Evolutionary conservation across 2,797 vertebrate genomes (phyloP).

Genomic region (Helostoma temminkii): DNA sequence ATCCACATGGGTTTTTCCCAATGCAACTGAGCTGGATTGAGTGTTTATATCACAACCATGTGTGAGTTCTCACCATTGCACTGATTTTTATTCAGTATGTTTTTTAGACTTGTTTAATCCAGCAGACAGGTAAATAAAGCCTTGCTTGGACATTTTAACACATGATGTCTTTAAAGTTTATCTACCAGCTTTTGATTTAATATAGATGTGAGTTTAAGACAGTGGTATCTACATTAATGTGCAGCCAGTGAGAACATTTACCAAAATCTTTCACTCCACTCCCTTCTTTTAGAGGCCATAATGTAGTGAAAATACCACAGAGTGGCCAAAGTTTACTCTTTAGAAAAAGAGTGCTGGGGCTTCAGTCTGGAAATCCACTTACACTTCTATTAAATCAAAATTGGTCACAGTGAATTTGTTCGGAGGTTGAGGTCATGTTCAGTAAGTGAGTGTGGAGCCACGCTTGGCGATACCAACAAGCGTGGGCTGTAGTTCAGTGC

Average conservation of each 20-base stretch:
- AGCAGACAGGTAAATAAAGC: not conserved
- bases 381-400: not conserved
- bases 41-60: slow-evolving; percentile 40
- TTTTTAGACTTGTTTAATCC: not conserved
- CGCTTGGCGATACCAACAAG: not conserved
- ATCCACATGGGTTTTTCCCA: slow-evolving; percentile 16
- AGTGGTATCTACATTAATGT: not conserved
- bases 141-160: not conserved
- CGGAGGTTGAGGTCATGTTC: not conserved
- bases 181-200: not conserved
- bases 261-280: not conserved
- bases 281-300: slow-evolving; percentile 1
- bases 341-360: not conserved
- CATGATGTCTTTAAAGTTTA: not conserved
- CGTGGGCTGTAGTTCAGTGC: not conserved
- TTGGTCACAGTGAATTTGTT: slow-evolving; percentile 7
- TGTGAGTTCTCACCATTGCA: slow-evolving; percentile 13
- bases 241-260: not conserved
- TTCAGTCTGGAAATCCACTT: slow-evolving; percentile 21
- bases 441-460: no score
- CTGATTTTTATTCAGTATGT: slow-evolving; percentile 3
- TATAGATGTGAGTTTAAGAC: slow-evolving; percentile 1
- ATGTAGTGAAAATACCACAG: not conserved
- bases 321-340: slow-evolving; percentile 17
- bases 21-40: slow-evolving; percentile 9